A percentile compares a stretch with the other conserved stretches of the same genome.
Conservation (phyloP, 2,888 invertebrate species). For the Nasonia oneida region DNA sequence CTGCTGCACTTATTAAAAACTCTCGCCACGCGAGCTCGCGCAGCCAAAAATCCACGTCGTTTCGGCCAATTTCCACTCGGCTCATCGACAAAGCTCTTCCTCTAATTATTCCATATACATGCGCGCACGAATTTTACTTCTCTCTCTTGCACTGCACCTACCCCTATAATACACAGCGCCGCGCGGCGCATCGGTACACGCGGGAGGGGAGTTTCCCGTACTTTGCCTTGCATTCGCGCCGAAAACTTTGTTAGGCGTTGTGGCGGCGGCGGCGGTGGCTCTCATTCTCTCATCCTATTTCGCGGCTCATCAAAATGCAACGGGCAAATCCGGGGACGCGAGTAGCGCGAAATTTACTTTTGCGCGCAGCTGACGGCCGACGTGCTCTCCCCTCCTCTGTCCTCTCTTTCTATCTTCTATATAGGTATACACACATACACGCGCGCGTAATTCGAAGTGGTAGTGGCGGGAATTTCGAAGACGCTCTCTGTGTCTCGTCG, state of each 20-base stretch:
- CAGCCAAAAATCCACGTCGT: conserved; percentile 1
- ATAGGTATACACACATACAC: neutral
- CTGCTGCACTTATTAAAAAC: conserved; percentile 26
- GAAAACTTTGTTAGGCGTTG: conserved; percentile 54
- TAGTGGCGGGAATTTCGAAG: conserved; percentile 10
- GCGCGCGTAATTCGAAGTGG: neutral
- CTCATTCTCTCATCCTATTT: conserved; percentile 46
- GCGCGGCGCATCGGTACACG: neutral
- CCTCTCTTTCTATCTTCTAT: neutral
- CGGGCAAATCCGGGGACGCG: conserved; percentile 45
- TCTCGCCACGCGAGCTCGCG: neutral
- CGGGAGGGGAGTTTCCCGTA: neutral
- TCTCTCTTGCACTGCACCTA: neutral
- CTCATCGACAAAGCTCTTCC: conserved; percentile 48
- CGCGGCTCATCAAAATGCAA: conserved; percentile 61
- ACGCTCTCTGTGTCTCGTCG: neutral
- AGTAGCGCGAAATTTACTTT: conserved; percentile 52
- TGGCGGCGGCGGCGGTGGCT: neutral
- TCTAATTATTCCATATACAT: conserved; percentile 57
- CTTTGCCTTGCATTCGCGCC: conserved; percentile 39
- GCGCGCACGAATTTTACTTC: conserved; percentile 33
- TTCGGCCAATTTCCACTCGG: neutral
- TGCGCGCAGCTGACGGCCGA: conserved; percentile 52
- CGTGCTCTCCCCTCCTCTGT: neutral
- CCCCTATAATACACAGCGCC: no score